These are phyloP conservation scores for Hemistola chrysoprasaria DNA, from an alignment of 2,888 invertebrate genomes.

Conservation along the genomic window DNA sequence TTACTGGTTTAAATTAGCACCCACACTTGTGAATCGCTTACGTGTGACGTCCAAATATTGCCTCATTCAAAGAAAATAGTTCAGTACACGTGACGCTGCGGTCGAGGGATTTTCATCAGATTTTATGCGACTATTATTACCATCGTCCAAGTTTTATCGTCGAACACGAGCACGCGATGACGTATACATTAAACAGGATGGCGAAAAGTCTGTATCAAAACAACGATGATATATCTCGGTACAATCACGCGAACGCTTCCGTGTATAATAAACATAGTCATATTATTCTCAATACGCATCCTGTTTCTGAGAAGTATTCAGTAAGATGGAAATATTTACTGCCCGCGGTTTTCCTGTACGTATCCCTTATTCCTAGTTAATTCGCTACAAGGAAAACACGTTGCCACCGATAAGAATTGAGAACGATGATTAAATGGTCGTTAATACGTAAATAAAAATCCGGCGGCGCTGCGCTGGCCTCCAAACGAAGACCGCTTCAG, in stretches of 20 bases:
- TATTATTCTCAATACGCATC: constrained; percentile 43
- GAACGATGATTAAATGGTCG: constrained; percentile 48
- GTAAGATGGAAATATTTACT: constrained; percentile 39
- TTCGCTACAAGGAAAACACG: constrained; percentile 38
- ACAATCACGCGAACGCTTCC: constrained; percentile 39
- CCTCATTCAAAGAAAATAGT: constrained; percentile 35
- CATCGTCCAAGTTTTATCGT: constrained; percentile 13
- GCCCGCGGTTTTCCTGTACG: constrained; percentile 50
- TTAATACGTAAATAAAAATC: constrained; percentile 56
- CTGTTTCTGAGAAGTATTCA: constrained; percentile 50
- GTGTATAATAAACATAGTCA: constrained; percentile 36
- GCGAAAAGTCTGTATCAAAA: constrained; percentile 45
- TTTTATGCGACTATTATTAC: constrained; percentile 16
- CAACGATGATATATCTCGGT: constrained; percentile 39
- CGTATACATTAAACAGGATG: constrained; percentile 16
- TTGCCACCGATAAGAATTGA: constrained; percentile 31
- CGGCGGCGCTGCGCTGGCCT: constrained; percentile 64
- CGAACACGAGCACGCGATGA: constrained; percentile 11
- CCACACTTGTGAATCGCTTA: constrained; percentile 44
- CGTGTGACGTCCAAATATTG: constrained; percentile 38
- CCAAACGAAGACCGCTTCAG: constrained; percentile 61
- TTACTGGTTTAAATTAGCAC: constrained; percentile 57
- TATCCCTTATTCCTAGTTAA: constrained; percentile 26
- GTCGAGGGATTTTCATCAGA: constrained; percentile 22
- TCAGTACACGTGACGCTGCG: constrained; percentile 14